Evolutionary conservation across 2,113 vertebrate genomes (phyloP).

Genomic region (Sisor rabdophorus): DNA sequence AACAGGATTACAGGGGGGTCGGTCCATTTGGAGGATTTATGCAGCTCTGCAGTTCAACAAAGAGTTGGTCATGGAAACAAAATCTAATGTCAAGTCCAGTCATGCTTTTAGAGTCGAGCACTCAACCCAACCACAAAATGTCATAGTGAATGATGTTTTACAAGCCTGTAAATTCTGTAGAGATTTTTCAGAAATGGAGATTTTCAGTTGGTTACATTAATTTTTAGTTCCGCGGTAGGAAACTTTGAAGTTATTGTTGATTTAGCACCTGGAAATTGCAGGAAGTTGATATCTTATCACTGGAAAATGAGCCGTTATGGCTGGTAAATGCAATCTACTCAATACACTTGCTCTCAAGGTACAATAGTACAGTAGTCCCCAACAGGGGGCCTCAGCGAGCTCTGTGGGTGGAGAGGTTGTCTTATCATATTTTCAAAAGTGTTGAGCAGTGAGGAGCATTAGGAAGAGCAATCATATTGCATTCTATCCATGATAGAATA

Average conservation of each 20-base stretch:
- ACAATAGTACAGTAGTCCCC: too few relatives aligned
- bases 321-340: background rate
- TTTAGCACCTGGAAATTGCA: background rate
- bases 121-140: slow-evolving; percentile 53
- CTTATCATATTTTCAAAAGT: too few relatives aligned
- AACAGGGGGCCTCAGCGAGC: too few relatives aligned
- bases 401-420: too few relatives aligned
- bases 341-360: background rate
- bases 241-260: background rate
- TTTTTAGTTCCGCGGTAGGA: background rate
- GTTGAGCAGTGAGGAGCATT: too few relatives aligned
- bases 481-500: too few relatives aligned
- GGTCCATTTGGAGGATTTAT: slow-evolving; percentile 57
- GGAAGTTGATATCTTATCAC: background rate
- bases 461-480: too few relatives aligned
- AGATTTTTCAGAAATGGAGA: background rate
- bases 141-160: slow-evolving; percentile 56
- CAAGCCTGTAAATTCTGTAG: slow-evolving; percentile 35
- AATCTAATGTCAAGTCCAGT: slow-evolving; percentile 49
- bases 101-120: slow-evolving; percentile 46
- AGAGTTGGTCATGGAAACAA: slow-evolving; percentile 48
- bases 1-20: slow-evolving; percentile 55
- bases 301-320: background rate
- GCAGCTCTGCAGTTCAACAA: slow-evolving; percentile 41
- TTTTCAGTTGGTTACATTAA: background rate